These are phyloP conservation scores for Nudaria mundana DNA, from an alignment of 2,888 invertebrate species.

Conservation along the genomic window DNA sequence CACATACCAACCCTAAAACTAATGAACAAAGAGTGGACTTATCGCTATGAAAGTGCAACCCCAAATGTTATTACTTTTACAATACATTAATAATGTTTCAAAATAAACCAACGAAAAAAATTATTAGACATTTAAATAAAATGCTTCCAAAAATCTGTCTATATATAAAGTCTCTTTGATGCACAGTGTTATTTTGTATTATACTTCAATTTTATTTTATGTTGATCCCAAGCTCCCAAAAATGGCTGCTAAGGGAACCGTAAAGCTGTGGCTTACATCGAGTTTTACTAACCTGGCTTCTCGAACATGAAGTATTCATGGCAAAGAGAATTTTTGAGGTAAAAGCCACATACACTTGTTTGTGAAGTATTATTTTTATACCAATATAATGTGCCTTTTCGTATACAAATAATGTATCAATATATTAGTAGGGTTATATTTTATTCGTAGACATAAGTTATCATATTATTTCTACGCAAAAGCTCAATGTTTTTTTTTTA, in stretches of 20 bases:
- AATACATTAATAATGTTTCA: no score
- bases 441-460: no score
- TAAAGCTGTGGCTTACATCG: conserved; percentile 55
- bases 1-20: no score
- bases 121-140: no score
- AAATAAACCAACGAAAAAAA: no score
- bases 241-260: conserved; percentile 58
- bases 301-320: conserved; percentile 62
- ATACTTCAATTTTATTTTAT: conserved; percentile 64
- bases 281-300: conserved; percentile 56
- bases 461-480: no score
- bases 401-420: no score
- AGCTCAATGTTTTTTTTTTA: no score
- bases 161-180: conserved; percentile 30
- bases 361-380: conserved; percentile 45
- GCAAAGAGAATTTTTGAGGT: conserved; percentile 59
- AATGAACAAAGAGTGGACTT: no score
- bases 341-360: conserved; percentile 43
- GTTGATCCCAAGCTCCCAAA: conserved; percentile 55
- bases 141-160: conserved; percentile 18
- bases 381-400: conserved; percentile 22
- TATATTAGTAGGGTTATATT: no score
- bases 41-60: no score
- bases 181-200: conserved; percentile 44
- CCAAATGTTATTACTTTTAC: no score